phyloP scores from a whole-genome alignment of 2,113 vertebrate species.

The Mionectes macconnelli region DNA sequence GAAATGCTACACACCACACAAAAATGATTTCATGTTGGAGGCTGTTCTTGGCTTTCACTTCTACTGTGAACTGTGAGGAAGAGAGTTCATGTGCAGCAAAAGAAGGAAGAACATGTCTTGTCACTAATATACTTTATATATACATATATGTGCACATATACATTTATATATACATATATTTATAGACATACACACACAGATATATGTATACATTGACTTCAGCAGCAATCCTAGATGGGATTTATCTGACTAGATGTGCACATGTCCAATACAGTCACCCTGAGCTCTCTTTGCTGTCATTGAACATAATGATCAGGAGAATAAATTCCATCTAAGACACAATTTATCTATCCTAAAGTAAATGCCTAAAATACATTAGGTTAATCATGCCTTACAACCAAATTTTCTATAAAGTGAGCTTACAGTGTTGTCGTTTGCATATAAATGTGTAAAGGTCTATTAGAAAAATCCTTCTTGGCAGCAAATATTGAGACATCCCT shows the following conservation, averaged over 20 bases:
- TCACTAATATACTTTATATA: not conserved
- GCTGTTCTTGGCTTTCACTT: not conserved
- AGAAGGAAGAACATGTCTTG: not conserved
- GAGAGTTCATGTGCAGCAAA: not conserved
- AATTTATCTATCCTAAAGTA: not conserved
- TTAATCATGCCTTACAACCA: not conserved
- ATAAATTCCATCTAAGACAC: not conserved
- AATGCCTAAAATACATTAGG: not conserved
- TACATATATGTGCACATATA: too few relatives aligned
- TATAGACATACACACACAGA: not conserved
- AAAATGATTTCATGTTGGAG: not conserved
- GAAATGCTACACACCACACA: not conserved
- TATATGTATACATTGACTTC: not conserved
- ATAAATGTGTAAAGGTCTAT: not conserved
- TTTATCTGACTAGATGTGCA: not conserved
- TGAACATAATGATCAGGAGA: not conserved
- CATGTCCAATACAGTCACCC: not conserved
- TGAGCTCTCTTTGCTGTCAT: not conserved
- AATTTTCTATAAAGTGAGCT: not conserved
- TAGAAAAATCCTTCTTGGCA: not conserved
- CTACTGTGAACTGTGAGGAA: not conserved
- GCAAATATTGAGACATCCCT: not conserved
- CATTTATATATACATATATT: too few relatives aligned
- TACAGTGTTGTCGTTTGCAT: not conserved
- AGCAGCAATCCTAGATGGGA: not conserved